phyloP scores from a whole-genome alignment of 2,113 vertebrate genomes.

The Trematocara zebra region DNA sequence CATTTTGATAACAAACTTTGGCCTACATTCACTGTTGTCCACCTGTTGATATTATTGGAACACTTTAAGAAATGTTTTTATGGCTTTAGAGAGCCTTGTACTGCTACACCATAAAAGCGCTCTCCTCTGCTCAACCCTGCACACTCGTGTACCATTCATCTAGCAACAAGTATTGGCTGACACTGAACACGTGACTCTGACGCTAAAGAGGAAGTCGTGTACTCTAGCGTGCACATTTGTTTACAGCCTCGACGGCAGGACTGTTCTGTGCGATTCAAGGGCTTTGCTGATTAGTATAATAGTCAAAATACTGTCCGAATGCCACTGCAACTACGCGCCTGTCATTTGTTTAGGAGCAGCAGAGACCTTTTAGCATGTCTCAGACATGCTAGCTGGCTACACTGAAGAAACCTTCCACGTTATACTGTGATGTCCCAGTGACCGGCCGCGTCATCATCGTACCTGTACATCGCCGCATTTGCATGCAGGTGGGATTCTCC shows the following conservation, averaged over 20 bases:
- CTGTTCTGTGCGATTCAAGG: background rate
- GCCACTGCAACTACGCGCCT: background rate
- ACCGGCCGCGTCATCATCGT: background rate
- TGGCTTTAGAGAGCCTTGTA: background rate
- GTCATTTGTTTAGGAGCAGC: background rate
- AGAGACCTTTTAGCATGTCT: background rate
- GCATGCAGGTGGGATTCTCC: background rate
- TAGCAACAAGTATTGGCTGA: conserved; percentile 23
- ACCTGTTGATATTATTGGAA: background rate
- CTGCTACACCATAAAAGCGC: background rate
- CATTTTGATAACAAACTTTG: background rate
- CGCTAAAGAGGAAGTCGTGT: conserved; percentile 26
- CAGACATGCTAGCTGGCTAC: conserved; percentile 25
- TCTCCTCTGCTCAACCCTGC: background rate
- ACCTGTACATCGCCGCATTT: background rate
- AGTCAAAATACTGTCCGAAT: background rate
- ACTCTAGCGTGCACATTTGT: conserved; percentile 40
- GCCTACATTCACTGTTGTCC: background rate
- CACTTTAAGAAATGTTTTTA: background rate
- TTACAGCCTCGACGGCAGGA: conserved; percentile 22
- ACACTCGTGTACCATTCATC: background rate
- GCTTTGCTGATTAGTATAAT: background rate
- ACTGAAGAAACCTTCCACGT: background rate
- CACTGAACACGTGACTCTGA: conserved; percentile 19
- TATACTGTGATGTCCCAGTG: background rate